phyloP scores from a whole-genome alignment of 2,113 vertebrate species.

The Rhea americana region DNA sequence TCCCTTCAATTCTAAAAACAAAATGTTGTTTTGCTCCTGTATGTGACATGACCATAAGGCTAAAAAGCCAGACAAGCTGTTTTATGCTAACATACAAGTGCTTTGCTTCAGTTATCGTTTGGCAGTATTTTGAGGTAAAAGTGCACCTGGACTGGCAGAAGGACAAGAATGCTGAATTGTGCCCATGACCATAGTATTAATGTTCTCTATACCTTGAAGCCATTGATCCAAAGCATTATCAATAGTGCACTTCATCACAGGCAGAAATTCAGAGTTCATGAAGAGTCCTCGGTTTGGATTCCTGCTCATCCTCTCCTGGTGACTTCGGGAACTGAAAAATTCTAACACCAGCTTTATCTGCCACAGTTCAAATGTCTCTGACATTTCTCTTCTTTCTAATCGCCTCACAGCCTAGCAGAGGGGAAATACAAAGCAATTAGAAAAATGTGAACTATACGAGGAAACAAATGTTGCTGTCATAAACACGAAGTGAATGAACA shows the following conservation, averaged over 20 bases:
- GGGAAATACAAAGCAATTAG: not conserved
- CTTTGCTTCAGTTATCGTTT: not conserved
- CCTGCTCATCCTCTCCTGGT: slow-evolving; percentile 77
- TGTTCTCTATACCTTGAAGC: slow-evolving; percentile 82
- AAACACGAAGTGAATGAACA: not conserved
- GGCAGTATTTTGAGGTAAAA: not conserved
- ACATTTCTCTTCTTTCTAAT: slow-evolving; percentile 80
- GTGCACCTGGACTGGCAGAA: not conserved
- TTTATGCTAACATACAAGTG: not conserved
- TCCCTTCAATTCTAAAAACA: not conserved
- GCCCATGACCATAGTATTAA: accelerated
- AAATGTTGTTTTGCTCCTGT: not conserved
- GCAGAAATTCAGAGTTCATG: slow-evolving; percentile 92
- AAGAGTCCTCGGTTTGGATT: slow-evolving; percentile 80
- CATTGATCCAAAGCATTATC: slow-evolving; percentile 89
- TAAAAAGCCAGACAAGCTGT: not conserved
- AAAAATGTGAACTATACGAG: not conserved
- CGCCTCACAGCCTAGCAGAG: slow-evolving; percentile 78
- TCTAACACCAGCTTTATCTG: slow-evolving; percentile 94
- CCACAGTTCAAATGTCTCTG: slow-evolving; percentile 90
- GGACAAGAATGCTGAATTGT: not conserved
- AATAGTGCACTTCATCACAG: slow-evolving; percentile 91
- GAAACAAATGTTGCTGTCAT: not conserved
- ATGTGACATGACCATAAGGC: not conserved
- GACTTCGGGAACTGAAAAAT: slow-evolving; percentile 86